Evolutionary conservation across 2,113 vertebrate species (phyloP), one percentile per base, ranked within the genome.

Genomic region (Australoheros scitulus): DNA sequence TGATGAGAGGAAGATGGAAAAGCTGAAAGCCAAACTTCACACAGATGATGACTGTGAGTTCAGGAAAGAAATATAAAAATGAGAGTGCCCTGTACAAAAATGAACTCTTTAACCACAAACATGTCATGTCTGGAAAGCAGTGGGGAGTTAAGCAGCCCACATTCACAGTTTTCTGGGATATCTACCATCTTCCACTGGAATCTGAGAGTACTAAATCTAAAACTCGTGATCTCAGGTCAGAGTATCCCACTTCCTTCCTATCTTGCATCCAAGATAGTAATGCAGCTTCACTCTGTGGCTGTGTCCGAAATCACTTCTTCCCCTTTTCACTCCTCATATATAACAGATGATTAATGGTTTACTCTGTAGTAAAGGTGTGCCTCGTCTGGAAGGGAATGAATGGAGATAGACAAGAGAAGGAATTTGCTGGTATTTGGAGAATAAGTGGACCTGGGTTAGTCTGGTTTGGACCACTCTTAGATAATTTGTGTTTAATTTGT

Each of bases 1-100:
- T 22, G 98, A 99, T 0, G 98, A 99, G 93, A 96, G 97, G 83
- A 99, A 99, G 90, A 99, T 99, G 98, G 98, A 99, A 95, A 99
- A 99, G 88, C 93, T 99, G 72, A 99, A 99, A 93, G 98, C 98
- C 56, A 99, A 99, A 83, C 97, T 99, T 13, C 98, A 99, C 88
- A 99, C 98, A 1, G 98, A 99, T 24, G 98, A 99, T 29, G 98
- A 99, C 55, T 43, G 98, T 99, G 89, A 97, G 98, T 97, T 57
- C 14, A 72, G 4, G 2, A 11, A 11, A 32, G 24, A 74, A 34
- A 52, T 55, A 11, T 6, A 72, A 52, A 50, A 50, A 50, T 17
- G 5, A 18, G 50, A 6, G 50, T 52, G 50, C 2, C 50, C 50
- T 52, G 6, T 14, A 18, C 50, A 52, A 52, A 72, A 72, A 18